These are phyloP conservation scores for Willisornis vidua DNA, from an alignment of 2,113 vertebrate species.

Conservation along the genomic window DNA sequence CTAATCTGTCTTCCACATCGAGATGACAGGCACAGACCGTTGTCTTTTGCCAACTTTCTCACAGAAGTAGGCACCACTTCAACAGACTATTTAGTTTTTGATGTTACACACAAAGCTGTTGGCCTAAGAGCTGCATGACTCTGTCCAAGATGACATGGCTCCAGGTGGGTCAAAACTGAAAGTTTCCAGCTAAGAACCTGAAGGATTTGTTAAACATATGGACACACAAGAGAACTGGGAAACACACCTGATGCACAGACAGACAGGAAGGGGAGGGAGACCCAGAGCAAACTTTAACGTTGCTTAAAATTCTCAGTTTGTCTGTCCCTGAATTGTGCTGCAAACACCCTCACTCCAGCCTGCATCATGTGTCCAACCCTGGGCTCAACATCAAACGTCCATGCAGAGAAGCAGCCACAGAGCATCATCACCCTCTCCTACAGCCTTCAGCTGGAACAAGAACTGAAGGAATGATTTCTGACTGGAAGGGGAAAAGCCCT, in stretches of 20 bases:
- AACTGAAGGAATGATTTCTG: neutral
- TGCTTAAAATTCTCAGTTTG: neutral
- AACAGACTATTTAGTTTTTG: neutral
- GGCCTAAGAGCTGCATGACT: neutral
- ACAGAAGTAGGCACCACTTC: constrained; percentile 39
- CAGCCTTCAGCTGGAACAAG: neutral
- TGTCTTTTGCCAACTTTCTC: constrained; percentile 27
- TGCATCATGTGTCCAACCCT: neutral
- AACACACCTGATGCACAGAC: neutral
- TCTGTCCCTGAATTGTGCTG: neutral
- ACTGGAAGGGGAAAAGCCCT: neutral
- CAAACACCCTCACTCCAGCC: neutral
- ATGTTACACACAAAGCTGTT: constrained; percentile 7
- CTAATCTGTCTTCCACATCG: neutral
- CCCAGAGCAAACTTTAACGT: neutral
- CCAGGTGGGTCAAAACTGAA: constrained; percentile 65
- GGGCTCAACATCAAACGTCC: neutral
- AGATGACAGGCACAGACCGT: neutral
- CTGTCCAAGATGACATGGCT: constrained; percentile 56
- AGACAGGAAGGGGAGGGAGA: neutral
- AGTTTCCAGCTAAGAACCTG: constrained; percentile 44
- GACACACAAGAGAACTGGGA: neutral
- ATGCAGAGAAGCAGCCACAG: neutral
- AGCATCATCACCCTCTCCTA: neutral
- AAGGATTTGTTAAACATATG: neutral